Base-by-base conservation (phyloP, 1,140 invertebrate genomes). In the Phthorimaea operculella region DNA sequence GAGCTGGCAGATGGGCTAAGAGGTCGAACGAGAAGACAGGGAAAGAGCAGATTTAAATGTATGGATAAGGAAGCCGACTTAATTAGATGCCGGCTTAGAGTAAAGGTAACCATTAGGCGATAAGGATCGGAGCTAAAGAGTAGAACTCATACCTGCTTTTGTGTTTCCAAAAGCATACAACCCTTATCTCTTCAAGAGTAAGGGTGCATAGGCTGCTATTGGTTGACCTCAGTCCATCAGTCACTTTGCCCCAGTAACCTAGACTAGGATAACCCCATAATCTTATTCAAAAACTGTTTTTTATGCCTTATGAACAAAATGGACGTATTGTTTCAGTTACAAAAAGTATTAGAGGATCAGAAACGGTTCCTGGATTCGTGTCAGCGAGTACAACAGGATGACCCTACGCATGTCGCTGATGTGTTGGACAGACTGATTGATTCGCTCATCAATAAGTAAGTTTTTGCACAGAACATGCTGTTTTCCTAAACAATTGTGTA, bases 301-400 rank as follows among this genome's bases (percentile, higher is more conserved):
- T n/a, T n/a, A n/a, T n/a, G n/a, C n/a, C n/a, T n/a, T n/a, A n/a
- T n/a, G n/a, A n/a, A n/a, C n/a, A 6, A 28, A 2, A 28, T 28
- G 21, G 6, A 28, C 44, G 21, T 50, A 2, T 28, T 21, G 21
- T 72, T 65, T 59, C 68, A 84, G 81, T 79, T 84, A 67, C 76
- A 90, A 65, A 87, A 85, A 61, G 74, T 90, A 12, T 66, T 89
- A 16, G 72, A 87, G 8, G 79, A 83, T 15, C 89, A 91, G 70
- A 87, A 89, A 54, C 76, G 86, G 49, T 90, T 90, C 64, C 70
- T 89, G 21, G 87, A 89, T 63, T 87, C 87, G 12, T 90, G 88
- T 66, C 87, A 89, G 65, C 71, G 86, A 39, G 85, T 89, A 18
- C 89, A 90, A 64, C 83, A 86, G 45, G 87, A 90, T 63, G 89